Conservation (phyloP, 2,888 invertebrate species). For the Eupithecia centaureata region DNA sequence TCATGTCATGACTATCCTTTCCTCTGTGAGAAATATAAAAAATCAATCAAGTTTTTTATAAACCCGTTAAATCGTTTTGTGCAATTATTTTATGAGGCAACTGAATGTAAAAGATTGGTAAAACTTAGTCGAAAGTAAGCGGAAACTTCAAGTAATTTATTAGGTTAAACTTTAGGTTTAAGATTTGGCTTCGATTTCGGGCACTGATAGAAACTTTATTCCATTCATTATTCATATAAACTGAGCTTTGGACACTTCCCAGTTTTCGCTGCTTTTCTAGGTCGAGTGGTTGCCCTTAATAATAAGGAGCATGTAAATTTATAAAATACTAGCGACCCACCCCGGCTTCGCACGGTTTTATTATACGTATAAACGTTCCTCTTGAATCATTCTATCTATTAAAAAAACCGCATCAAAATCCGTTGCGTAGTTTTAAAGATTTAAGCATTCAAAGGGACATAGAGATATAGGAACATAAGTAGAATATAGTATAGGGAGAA, state of each 20-base stretch:
- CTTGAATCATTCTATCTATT: no score
- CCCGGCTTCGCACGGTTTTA: no score
- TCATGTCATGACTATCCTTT: no score
- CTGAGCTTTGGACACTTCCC: conserved; percentile 37
- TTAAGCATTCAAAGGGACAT: no score
- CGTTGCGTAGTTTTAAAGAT: no score
- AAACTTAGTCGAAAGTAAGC: conserved; percentile 10
- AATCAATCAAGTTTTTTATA: neutral
- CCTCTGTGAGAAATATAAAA: no score
- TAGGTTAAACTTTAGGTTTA: conserved; percentile 20
- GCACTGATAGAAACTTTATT: conserved; percentile 20
- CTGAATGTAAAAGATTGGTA: neutral
- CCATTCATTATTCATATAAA: conserved; percentile 32
- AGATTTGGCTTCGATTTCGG: conserved; percentile 32
- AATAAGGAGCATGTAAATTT: conserved; percentile 20
- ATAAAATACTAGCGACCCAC: no score
- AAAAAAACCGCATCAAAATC: no score
- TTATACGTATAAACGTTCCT: neutral
- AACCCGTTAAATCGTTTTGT: neutral
- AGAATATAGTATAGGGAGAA: no score
- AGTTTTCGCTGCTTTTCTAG: conserved; percentile 29
- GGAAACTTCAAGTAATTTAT: conserved; percentile 22
- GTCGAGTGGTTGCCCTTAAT: conserved; percentile 39
- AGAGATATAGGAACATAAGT: no score
- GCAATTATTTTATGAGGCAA: neutral